Conservation (phyloP, 2,797 vertebrate genomes). For the Lepus oiostolus region DNA sequence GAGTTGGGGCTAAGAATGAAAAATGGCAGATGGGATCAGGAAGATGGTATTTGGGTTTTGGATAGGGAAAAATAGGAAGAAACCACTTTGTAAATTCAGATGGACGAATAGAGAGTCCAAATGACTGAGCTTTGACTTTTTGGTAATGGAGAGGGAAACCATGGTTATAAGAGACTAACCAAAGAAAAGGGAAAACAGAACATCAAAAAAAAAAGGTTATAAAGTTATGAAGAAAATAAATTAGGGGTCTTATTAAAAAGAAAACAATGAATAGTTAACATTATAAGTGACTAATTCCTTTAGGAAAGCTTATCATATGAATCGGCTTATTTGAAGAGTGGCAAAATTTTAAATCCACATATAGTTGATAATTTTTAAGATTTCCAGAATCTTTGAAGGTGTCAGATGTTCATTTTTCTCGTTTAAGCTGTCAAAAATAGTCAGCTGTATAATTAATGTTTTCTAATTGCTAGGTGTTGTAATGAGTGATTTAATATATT, state of each 20-base stretch:
- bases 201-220: not conserved
- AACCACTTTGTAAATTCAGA: not conserved
- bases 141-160: constrained; percentile 25
- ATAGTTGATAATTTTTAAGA: constrained; percentile 55
- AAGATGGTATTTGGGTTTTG: not conserved
- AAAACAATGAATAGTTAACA: constrained; percentile 47
- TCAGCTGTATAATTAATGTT: constrained; percentile 57
- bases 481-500: constrained; percentile 41
- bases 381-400: constrained; percentile 55
- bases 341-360: constrained; percentile 44
- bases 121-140: constrained; percentile 55
- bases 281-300: constrained; percentile 60
- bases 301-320: constrained; percentile 51
- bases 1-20: constrained; percentile 49
- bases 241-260: constrained; percentile 55
- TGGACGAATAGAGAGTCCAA: constrained; percentile 28
- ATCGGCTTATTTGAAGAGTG: constrained; percentile 63
- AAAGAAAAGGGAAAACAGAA: constrained; percentile 52
- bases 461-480: constrained; percentile 46
- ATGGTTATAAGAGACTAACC: constrained; percentile 32
- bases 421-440: constrained; percentile 69
- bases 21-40: not conserved
- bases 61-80: constrained; percentile 8
- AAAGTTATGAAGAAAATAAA: not conserved
- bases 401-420: constrained; percentile 62